Evolutionary conservation across 2,888 invertebrate genomes (phyloP).

Genomic region (Acleris sparsana): DNA sequence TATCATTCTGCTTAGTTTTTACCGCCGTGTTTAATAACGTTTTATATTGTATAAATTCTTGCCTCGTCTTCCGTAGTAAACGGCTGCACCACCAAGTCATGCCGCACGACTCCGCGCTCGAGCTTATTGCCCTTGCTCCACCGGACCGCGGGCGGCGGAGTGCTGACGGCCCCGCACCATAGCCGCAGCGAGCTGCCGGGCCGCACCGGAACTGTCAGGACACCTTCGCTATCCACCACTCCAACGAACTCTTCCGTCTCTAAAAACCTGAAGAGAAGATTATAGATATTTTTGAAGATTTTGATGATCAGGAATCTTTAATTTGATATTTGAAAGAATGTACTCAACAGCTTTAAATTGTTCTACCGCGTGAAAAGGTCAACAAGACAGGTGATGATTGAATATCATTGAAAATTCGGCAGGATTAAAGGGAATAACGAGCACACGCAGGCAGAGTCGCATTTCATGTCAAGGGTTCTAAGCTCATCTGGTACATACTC

Average conservation of each 20-base stretch:
- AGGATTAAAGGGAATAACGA: no score
- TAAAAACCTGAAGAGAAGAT: slow-evolving; percentile 59
- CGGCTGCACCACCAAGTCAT: slow-evolving; percentile 66
- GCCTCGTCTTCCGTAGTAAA: slow-evolving; percentile 70
- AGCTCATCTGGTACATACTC: no score
- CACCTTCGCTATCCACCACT: slow-evolving; percentile 59
- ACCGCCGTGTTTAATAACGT: no score
- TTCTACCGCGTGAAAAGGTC: no score
- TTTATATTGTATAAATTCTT: slow-evolving; percentile 21
- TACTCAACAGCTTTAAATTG: no score
- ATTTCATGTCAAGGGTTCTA: no score
- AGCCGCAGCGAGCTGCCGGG: slow-evolving; percentile 75
- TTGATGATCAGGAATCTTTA: not conserved
- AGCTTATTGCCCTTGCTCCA: slow-evolving; percentile 81
- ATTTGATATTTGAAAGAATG: no score
- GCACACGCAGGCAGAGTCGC: no score
- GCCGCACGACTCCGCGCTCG: slow-evolving; percentile 60
- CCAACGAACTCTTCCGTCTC: slow-evolving; percentile 74
- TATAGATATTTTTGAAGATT: no score
- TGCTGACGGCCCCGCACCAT: slow-evolving; percentile 86
- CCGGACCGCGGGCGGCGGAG: slow-evolving; percentile 83
- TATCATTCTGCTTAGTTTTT: no score
- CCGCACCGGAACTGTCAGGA: slow-evolving; percentile 61
- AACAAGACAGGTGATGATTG: no score
- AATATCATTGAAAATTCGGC: no score